These are phyloP conservation scores for Sebastes hopkinsi DNA, from an alignment of 2,797 vertebrate species.

Conservation along the genomic window DNA sequence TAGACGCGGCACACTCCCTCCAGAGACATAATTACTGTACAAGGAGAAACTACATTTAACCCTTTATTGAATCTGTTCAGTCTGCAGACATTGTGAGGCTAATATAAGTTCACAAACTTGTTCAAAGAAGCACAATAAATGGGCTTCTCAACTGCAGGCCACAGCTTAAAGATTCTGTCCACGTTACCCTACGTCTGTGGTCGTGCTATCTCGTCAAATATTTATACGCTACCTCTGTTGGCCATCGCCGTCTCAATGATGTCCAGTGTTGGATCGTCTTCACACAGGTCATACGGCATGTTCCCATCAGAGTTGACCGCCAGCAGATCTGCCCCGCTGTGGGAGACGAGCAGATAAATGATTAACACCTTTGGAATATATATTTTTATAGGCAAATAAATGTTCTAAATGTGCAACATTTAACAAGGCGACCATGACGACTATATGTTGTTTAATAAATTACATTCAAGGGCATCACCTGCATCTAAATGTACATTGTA, in stretches of 20 bases:
- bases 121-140: not conserved
- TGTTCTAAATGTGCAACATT: not conserved
- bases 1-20: not conserved
- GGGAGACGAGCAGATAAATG: slow-evolving; percentile 10
- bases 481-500: not conserved
- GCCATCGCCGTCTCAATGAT: slow-evolving; percentile 98
- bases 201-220: not conserved
- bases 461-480: not conserved
- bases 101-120: not conserved
- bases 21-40: not conserved
- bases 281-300: slow-evolving; percentile 98
- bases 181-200: not conserved
- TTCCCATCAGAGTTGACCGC: slow-evolving; percentile 97
- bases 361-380: not conserved
- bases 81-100: not conserved
- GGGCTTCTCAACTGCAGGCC: not conserved
- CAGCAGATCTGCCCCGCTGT: slow-evolving; percentile 92
- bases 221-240: slow-evolving; percentile 87
- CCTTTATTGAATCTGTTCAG: slow-evolving; percentile 2
- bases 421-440: not conserved
- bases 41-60: not conserved
- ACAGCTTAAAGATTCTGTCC: not conserved
- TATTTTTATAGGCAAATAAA: not conserved
- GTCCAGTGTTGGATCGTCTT: slow-evolving; percentile 96
- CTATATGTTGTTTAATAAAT: not conserved